Evolutionary conservation across 53 echinoderm and acorn worm species (phyloP), one percentile per base, ranked within the genome.

Genomic region (Crossaster papposus): DNA sequence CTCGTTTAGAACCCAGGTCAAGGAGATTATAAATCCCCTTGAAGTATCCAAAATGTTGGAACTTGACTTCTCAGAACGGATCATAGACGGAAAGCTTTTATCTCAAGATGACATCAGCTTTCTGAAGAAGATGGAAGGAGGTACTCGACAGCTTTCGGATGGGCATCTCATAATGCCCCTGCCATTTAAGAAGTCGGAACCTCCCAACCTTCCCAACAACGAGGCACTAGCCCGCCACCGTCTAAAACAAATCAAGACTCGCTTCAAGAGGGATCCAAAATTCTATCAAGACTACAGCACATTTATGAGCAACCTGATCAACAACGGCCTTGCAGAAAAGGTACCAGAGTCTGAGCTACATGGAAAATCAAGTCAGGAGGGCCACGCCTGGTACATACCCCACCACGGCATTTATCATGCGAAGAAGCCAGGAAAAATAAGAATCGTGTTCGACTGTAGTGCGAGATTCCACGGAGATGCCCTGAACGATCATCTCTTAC

Each of bases 351-450:
- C 36, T 22, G 29, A 71, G 71, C 71, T 71, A 0, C 38, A 38
- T 38, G 38, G 38, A 7, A n/a, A n/a, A n/a, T n/a, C n/a, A n/a
- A n/a, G n/a, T n/a, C n/a, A n/a, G n/a, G n/a, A n/a, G n/a, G n/a
- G n/a, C n/a, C n/a, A n/a, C n/a, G 77, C 30, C 4, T 88, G 87
- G 88, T 92, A 92, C 65, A 92, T 92, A 36, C 92, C 94, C n/a
- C 94, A 92, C 72, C 94, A 94, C 54, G 92, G 92, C 0, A 88
- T 94, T 31, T 78, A 78, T 34, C 88, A 92, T 72, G 90, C 92
- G 0, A 87, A 88, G 81, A 87, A 86, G 77, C 88, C 77, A 0
- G 77, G 50, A 31, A 88, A 85, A 65, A 88, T 88, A 2, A 73
- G 88, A 30, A 38, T 88, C 3, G 88, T 88, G 26, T 88, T 88